Conservation (phyloP, 2,888 invertebrate species). For the Volucella bombylans region DNA sequence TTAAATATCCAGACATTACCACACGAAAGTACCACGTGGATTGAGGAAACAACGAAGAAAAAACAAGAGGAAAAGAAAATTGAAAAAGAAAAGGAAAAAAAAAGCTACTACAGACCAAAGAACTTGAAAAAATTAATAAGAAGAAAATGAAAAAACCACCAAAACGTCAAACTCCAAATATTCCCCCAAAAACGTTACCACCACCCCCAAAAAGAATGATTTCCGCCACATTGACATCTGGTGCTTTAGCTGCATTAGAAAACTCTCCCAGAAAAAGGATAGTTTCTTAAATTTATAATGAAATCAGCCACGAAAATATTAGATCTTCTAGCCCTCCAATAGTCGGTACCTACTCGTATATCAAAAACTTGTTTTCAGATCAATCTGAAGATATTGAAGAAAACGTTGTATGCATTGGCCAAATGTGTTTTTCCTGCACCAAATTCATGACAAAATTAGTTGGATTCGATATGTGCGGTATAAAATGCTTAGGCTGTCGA, state of each 20-base stretch:
- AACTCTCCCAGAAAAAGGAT: slow-evolving; percentile 22
- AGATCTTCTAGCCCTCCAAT: slow-evolving; percentile 19
- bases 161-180: slow-evolving; percentile 24
- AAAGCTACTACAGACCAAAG: too few species aligned
- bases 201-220: slow-evolving; percentile 5
- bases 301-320: slow-evolving; percentile 19
- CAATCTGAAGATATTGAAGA: slow-evolving; percentile 11
- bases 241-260: slow-evolving; percentile 13
- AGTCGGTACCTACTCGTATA: slow-evolving; percentile 5
- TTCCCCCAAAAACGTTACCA: slow-evolving; percentile 4
- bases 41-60: slow-evolving; percentile 10
- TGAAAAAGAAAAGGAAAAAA: not conserved
- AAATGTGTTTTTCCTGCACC: slow-evolving; percentile 33
- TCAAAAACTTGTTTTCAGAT: slow-evolving; percentile 22
- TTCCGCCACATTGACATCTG: slow-evolving; percentile 7
- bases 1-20: too few species aligned
- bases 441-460: slow-evolving; percentile 27
- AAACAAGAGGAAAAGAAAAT: too few species aligned
- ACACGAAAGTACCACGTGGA: not conserved
- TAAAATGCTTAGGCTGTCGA: not conserved
- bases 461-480: slow-evolving; percentile 14
- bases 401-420: slow-evolving; percentile 25
- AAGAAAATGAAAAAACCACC: slow-evolving; percentile 22
- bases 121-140: slow-evolving; percentile 8
- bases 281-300: slow-evolving; percentile 14